Evolutionary conservation across 2,888 invertebrate species (phyloP).

Genomic region (Hydroisotoma schaefferi): DNA sequence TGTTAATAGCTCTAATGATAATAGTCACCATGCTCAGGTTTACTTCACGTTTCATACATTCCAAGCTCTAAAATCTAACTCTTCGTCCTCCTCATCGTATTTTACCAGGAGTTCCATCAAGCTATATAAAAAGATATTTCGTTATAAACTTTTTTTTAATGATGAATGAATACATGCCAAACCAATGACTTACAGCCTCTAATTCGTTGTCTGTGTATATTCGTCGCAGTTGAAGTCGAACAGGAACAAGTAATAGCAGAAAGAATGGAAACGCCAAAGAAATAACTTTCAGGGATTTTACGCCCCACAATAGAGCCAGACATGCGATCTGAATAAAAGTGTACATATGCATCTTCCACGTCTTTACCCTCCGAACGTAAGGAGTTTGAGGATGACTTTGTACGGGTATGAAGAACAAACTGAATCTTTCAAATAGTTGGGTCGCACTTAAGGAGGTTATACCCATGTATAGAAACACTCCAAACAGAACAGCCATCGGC

Average conservation of each 20-base stretch:
- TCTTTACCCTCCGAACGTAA: constrained; percentile 81
- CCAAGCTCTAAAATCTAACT: too few species aligned
- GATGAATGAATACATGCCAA: too few species aligned
- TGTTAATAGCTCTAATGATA: too few species aligned
- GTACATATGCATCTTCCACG: constrained; percentile 87
- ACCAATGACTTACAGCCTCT: constrained; percentile 70
- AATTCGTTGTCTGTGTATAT: constrained; percentile 78
- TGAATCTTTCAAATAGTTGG: constrained; percentile 85
- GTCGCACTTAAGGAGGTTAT: constrained; percentile 90
- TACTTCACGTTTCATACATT: too few species aligned
- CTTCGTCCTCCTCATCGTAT: too few species aligned
- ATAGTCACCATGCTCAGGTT: too few species aligned
- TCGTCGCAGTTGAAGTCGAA: constrained; percentile 67
- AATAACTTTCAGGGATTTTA: constrained; percentile 77
- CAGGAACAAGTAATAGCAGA: constrained; percentile 83
- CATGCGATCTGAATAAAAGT: constrained; percentile 79
- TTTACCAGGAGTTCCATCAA: not conserved
- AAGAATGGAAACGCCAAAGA: constrained; percentile 93
- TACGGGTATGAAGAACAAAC: constrained; percentile 87
- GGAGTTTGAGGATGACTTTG: constrained; percentile 90
- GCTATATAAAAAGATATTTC: not conserved
- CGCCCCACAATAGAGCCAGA: constrained; percentile 74
- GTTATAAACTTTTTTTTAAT: too few species aligned
- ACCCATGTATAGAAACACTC: constrained; percentile 93
- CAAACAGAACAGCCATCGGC: constrained; percentile 92